Evolutionary conservation across 2,888 invertebrate genomes (phyloP), one percentile per base, ranked within the genome.

Genomic region (Pimpla rufipes): DNA sequence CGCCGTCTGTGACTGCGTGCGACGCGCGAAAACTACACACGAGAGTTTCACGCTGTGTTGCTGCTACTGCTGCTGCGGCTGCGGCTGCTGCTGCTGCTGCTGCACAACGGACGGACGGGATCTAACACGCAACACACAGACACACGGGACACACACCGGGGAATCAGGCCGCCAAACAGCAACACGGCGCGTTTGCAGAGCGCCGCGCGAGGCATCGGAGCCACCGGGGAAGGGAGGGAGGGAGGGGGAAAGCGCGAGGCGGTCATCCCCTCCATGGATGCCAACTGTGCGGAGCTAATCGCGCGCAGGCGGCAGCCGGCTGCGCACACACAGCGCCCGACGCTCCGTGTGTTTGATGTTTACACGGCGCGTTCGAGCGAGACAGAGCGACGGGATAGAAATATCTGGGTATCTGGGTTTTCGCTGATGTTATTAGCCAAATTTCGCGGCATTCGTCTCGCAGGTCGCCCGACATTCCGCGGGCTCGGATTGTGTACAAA

Each of bases 151-250:
- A 64, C 62, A 64, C 59, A 71, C 79, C 70, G 71, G 64, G 70
- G 40, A 71, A 64, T 71, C 78, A 79, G 78, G 68, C 68, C 57
- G 75, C 74, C 74, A 59, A 79, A 79, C 66, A 42, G 77, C 77
- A 62, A 78, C 45, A 73, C 71, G 77, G 77, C 67, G 13, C 21
- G 40, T 21, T 35, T 6, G 21, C 11, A 11, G 23, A 7, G 42
- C 16, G n/a, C 8, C 45, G 37, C 62, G 67, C 37, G 77, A 23
- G 13, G 13, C 29, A 29, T 64, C 23, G 35, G n/a, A 57, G 29
- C 42, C 11, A 42, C 11, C 3, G 35, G 29, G n/a, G 4, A 45
- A 29, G 40, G 45, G 35, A 16, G 8, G 50, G n/a, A 29, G 29
- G 50, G 50, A 4, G 37, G 45, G 45, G 16, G 57, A 37, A 52